Conservation (phyloP, 2,113 vertebrate species). For the Hystrix cristata region DNA sequence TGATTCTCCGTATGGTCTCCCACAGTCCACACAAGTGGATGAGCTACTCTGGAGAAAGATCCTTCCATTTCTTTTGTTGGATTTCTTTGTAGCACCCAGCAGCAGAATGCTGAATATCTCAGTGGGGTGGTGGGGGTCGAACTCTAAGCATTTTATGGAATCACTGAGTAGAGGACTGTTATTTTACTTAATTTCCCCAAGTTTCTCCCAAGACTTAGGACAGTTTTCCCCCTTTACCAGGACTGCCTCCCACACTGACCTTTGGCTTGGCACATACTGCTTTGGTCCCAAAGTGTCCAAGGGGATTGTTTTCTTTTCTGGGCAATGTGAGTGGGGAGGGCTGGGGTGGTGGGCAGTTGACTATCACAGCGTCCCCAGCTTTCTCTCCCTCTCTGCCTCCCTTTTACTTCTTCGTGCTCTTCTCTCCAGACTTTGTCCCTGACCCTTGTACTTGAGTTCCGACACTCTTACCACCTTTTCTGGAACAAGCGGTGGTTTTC, state of each 20-base stretch:
- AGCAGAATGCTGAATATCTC: fast-evolving
- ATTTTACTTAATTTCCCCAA: neutral
- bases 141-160: neutral
- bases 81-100: neutral
- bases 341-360: neutral
- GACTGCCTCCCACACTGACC: too few species aligned
- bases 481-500: neutral
- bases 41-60: neutral
- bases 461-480: neutral
- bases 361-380: neutral
- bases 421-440: neutral
- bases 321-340: neutral
- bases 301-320: neutral
- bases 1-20: neutral
- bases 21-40: neutral
- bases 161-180: neutral
- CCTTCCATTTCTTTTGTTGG: fast-evolving
- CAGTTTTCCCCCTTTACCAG: neutral
- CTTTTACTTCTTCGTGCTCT: neutral
- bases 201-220: neutral
- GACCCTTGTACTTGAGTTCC: neutral
- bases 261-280: neutral
- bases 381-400: neutral
- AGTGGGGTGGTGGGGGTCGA: neutral
- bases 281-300: neutral